A percentile compares a stretch with the other conserved stretches of the same genome.
Conservation (phyloP, 1,140 invertebrate species). For the Sitobion miscanthi region DNA sequence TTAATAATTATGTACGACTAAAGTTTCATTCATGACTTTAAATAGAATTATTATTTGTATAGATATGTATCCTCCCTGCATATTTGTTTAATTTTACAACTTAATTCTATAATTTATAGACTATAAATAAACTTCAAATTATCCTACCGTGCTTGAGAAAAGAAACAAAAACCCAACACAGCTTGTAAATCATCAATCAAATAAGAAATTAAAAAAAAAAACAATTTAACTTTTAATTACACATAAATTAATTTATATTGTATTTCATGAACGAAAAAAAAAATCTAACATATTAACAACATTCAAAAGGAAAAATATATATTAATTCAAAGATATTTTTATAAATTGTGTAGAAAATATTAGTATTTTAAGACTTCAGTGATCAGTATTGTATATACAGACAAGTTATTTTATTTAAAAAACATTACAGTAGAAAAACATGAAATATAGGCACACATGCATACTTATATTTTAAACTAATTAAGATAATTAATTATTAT, state of each 20-base stretch:
- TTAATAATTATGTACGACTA: not conserved
- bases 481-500: constrained; percentile 40
- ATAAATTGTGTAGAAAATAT: constrained; percentile 22
- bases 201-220: constrained; percentile 28
- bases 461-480: constrained; percentile 41
- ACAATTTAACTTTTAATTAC: constrained; percentile 1
- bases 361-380: constrained; percentile 29
- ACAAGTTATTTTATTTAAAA: constrained; percentile 41
- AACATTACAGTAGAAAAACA: constrained; percentile 47
- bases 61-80: constrained; percentile 14
- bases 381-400: constrained; percentile 14
- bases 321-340: constrained; percentile 32
- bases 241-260: constrained; percentile 49
- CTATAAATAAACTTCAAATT: not conserved
- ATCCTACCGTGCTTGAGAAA: not conserved
- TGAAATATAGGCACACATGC: constrained; percentile 44
- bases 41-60: not conserved
- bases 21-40: not conserved
- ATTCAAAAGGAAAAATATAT: constrained; percentile 16
- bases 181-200: not conserved
- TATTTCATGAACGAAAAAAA: constrained; percentile 31
- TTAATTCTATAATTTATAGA: not conserved
- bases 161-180: not conserved
- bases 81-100: not conserved
- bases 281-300: constrained; percentile 50